A percentile compares a stretch with the other conserved stretches of the same genome.
These are phyloP conservation scores for Peromyscus maniculatus DNA, from an alignment of 2,113 vertebrate genomes.

Conservation along the genomic window DNA sequence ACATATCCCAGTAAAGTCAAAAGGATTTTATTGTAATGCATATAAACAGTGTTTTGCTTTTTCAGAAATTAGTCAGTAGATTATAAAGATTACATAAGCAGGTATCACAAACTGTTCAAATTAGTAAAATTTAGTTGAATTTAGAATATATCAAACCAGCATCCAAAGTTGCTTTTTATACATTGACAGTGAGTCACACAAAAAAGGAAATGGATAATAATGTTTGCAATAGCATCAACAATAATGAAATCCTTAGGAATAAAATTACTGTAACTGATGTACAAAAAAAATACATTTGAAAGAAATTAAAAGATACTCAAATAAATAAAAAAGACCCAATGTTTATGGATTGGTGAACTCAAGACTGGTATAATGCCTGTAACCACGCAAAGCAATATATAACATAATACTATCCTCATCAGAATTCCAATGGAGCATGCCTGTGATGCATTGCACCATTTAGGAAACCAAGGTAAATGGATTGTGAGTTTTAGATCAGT, in stretches of 20 bases:
- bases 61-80: constrained; percentile 24
- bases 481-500: background rate
- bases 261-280: background rate
- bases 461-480: background rate
- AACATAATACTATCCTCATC: background rate
- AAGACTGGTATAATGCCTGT: background rate
- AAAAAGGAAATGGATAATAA: background rate
- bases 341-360: background rate
- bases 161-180: background rate
- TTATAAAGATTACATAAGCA: background rate
- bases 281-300: background rate
- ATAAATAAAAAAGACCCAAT: background rate
- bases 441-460: background rate
- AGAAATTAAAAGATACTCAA: background rate
- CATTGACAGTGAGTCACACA: background rate
- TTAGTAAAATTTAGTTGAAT: background rate
- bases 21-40: constrained; percentile 7
- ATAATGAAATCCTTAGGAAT: background rate
- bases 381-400: background rate
- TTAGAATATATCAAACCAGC: background rate
- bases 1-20: constrained; percentile 30
- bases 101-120: background rate
- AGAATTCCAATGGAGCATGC: background rate
- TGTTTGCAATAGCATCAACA: background rate
- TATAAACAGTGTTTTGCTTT: background rate